Percentiles rank a stretch among this genome's conserved stretches.
Evolutionary conservation across 2,113 vertebrate genomes (phyloP).

Genomic region (Eolophus roseicapilla): DNA sequence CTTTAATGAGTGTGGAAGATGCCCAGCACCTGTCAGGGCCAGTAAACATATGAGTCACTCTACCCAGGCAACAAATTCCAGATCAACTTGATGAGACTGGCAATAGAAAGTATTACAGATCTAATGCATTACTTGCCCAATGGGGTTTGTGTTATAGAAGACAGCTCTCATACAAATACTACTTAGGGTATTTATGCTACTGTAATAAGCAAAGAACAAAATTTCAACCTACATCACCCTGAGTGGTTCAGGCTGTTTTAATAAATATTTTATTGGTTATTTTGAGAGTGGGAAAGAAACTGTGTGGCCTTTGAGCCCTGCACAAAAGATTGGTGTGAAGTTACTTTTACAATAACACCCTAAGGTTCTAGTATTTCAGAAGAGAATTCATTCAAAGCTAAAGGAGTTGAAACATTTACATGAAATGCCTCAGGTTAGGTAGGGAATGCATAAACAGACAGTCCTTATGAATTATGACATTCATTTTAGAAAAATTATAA

Average conservation of each 20-base stretch:
- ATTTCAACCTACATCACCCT: not conserved
- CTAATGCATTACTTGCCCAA: not conserved
- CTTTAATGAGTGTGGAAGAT: slow-evolving; percentile 27
- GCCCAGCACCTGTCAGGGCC: slow-evolving; percentile 29
- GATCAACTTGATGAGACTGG: slow-evolving; percentile 15
- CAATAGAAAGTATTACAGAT: not conserved
- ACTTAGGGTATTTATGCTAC: not conserved
- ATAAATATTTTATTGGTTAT: slow-evolving; percentile 71
- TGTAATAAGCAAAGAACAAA: not conserved
- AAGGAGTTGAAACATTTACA: slow-evolving; percentile 49
- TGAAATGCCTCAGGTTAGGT: slow-evolving; percentile 8
- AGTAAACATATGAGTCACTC: slow-evolving; percentile 45
- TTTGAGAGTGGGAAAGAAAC: not conserved
- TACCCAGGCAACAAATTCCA: slow-evolving; percentile 22
- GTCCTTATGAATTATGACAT: not conserved
- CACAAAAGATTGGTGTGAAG: slow-evolving; percentile 50
- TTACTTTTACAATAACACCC: slow-evolving; percentile 30
- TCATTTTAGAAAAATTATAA: not conserved
- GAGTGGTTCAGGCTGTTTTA: not conserved
- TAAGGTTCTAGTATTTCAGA: slow-evolving; percentile 51
- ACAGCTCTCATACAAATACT: not conserved
- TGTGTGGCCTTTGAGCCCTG: not conserved
- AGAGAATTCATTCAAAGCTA: slow-evolving; percentile 51
- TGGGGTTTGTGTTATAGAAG: not conserved
- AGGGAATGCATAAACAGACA: slow-evolving; percentile 5